A percentile compares a stretch with the other conserved stretches of the same genome.
These are phyloP conservation scores for Pediacus dermestoides DNA, from an alignment of 2,888 invertebrate species.

Conservation along the genomic window DNA sequence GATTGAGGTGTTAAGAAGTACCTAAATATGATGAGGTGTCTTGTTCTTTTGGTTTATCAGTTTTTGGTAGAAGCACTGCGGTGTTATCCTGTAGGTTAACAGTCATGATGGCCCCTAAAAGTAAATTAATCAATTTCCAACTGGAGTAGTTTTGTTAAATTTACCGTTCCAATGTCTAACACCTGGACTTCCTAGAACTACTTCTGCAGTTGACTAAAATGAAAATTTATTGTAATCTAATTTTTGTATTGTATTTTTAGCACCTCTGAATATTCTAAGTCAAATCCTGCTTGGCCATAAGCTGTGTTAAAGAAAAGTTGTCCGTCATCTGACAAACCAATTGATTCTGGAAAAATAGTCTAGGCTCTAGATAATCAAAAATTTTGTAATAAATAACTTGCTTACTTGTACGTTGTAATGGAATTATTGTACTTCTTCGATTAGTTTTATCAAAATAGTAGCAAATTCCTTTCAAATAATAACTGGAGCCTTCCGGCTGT, in stretches of 20 bases:
- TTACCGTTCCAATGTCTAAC: slow-evolving; percentile 26
- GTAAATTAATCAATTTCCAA: slow-evolving; percentile 16
- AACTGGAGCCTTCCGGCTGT: not conserved
- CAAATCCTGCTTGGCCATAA: slow-evolving; percentile 15
- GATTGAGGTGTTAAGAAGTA: slow-evolving; percentile 8
- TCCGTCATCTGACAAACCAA: no score
- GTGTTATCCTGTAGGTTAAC: no score
- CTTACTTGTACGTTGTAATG: slow-evolving; percentile 8
- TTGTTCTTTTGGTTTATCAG: no score
- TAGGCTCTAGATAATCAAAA: no score
- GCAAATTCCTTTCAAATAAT: slow-evolving; percentile 22
- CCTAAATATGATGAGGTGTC: slow-evolving; percentile 25
- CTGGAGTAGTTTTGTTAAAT: slow-evolving; percentile 10
- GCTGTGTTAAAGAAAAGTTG: slow-evolving; percentile 13
- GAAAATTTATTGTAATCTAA: no score
- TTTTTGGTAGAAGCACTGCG: no score
- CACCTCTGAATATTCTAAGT: slow-evolving; percentile 12
- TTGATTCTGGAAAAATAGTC: no score
- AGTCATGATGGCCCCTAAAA: no score
- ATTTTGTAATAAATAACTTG: not conserved
- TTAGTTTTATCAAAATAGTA: slow-evolving; percentile 8
- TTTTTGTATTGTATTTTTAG: no score
- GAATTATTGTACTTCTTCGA: slow-evolving; percentile 1
- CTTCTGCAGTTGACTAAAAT: slow-evolving; percentile 4
- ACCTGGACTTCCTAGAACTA: slow-evolving; percentile 27